Conservation (phyloP, 2,888 invertebrate species). For the Tenthredo mesomela region DNA sequence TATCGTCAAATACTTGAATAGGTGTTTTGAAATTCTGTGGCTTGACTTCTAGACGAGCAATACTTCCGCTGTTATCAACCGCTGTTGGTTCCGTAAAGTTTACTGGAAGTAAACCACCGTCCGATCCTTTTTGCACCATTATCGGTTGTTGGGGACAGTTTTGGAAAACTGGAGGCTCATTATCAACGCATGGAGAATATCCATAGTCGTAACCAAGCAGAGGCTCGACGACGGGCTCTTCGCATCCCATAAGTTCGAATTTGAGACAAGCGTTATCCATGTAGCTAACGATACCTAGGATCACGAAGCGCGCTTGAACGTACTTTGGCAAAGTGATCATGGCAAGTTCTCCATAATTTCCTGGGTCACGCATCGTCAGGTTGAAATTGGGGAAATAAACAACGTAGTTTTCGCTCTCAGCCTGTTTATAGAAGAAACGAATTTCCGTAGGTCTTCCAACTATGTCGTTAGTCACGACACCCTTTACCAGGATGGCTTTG, state of each 20-base stretch:
- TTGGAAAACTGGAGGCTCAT: conserved; percentile 97
- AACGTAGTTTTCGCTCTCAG: conserved; percentile 96
- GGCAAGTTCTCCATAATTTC: conserved; percentile 97
- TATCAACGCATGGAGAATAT: conserved; percentile 96
- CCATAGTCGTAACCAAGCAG: conserved; percentile 96
- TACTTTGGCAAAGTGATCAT: conserved; percentile 97
- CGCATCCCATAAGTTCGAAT: conserved; percentile 97
- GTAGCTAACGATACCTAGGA: conserved; percentile 96
- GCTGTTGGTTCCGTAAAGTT: conserved; percentile 97
- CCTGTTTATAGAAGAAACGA: conserved; percentile 97
- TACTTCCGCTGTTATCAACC: conserved; percentile 96
- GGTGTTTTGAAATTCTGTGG: conserved; percentile 95
- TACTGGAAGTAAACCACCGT: conserved; percentile 93
- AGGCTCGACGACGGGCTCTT: conserved; percentile 90
- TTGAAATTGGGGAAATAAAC: conserved; percentile 98
- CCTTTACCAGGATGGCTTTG: conserved; percentile 95
- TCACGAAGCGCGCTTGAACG: conserved; percentile 95
- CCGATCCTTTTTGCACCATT: conserved; percentile 91
- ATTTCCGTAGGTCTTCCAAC: conserved; percentile 98
- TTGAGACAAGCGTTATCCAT: conserved; percentile 98
- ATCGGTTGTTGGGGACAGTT: conserved; percentile 97
- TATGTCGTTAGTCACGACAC: conserved; percentile 96
- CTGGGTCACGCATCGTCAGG: conserved; percentile 96
- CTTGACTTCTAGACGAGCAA: conserved; percentile 94
- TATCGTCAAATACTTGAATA: conserved; percentile 92